Evolutionary conservation across 2,113 vertebrate genomes (phyloP).

Genomic region (Phylloscopus whistleri): DNA sequence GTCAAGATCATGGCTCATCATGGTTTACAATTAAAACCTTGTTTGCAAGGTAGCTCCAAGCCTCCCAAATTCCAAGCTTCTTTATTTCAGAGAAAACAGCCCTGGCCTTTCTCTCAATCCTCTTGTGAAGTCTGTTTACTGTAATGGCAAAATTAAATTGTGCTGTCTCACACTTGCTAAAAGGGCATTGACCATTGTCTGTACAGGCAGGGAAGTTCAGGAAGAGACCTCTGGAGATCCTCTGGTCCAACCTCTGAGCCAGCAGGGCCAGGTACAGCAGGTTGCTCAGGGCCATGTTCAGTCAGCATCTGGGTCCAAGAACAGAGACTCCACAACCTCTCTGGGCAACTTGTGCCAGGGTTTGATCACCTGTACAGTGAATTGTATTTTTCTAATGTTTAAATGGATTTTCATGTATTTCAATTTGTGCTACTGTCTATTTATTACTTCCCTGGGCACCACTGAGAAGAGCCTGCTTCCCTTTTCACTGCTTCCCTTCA

Average conservation of each 20-base stretch:
- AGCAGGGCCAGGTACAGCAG: not conserved
- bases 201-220: not conserved
- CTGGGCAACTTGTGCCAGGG: not conserved
- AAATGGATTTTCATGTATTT: not conserved
- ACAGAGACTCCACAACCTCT: not conserved
- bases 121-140: not conserved
- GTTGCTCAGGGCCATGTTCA: not conserved
- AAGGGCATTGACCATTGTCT: not conserved
- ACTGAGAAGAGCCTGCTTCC: not conserved
- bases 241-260: not conserved
- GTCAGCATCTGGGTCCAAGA: not conserved
- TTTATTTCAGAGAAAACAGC: not conserved
- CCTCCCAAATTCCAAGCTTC: not conserved
- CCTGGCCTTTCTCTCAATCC: not conserved
- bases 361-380: not conserved
- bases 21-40: not conserved
- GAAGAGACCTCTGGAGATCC: not conserved
- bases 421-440: not conserved
- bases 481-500: not conserved
- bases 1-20: not conserved
- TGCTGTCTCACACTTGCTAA: not conserved
- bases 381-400: not conserved
- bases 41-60: not conserved
- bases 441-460: not conserved
- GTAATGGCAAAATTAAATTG: not conserved